phyloP scores from a whole-genome alignment of 2,797 vertebrate genomes.

The Philypnodon macrostomus region DNA sequence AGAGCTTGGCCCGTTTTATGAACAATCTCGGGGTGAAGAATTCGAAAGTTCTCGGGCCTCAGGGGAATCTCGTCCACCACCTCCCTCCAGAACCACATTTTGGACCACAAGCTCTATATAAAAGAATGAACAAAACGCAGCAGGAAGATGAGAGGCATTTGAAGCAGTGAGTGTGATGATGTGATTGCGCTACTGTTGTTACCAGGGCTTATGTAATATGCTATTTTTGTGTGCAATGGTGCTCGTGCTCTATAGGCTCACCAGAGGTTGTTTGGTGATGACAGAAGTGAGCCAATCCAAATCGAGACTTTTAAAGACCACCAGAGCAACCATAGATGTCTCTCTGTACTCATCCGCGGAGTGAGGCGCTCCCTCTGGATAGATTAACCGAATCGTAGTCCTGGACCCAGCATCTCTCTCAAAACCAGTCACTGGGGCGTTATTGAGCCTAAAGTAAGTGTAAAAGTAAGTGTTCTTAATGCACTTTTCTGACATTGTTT shows the following conservation, averaged over 20 bases:
- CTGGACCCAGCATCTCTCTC: conserved; percentile 75
- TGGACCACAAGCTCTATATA: conserved; percentile 81
- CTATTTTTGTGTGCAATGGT: conserved; percentile 15
- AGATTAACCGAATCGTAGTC: conserved; percentile 79
- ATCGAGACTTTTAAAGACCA: conserved; percentile 79
- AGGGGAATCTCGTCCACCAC: conserved; percentile 79
- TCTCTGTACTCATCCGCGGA: conserved; percentile 66
- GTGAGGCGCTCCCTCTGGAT: conserved; percentile 78
- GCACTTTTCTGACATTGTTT: too few species aligned
- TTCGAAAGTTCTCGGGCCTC: conserved; percentile 70
- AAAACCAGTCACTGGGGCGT: conserved; percentile 76
- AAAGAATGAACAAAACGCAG: conserved; percentile 13
- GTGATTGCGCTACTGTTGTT: conserved; percentile 8
- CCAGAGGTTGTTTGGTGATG: conserved; percentile 76
- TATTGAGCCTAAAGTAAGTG: conserved; percentile 76
- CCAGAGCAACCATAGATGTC: conserved; percentile 70
- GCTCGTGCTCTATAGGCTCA: conserved; percentile 38
- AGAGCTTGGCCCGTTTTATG: conserved; percentile 64
- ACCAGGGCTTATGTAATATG: conserved; percentile 28
- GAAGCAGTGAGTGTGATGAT: conserved; percentile 16
- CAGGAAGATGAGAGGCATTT: conserved; percentile 1
- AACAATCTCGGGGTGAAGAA: conserved; percentile 79
- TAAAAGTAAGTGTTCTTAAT: too few species aligned
- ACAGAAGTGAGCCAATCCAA: conserved; percentile 78
- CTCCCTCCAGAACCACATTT: conserved; percentile 83